A percentile compares a stretch with the other conserved stretches of the same genome.
These are phyloP conservation scores for Mellivora capensis DNA, from an alignment of 2,113 vertebrate genomes.

Conservation along the genomic window DNA sequence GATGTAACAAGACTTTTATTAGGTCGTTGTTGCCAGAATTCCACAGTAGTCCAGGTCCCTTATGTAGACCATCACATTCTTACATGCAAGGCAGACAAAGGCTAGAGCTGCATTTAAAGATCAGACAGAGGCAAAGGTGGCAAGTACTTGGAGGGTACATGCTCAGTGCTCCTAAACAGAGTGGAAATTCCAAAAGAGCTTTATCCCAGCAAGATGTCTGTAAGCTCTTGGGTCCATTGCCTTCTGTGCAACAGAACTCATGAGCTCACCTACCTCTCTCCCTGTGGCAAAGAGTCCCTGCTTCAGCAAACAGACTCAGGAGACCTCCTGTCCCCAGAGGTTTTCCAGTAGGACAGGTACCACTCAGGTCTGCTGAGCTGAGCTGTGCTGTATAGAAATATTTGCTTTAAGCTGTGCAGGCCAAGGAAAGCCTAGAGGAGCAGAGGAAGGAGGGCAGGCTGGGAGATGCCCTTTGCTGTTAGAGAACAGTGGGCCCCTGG, in stretches of 20 bases:
- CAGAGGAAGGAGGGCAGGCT: background rate
- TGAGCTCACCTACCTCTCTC: background rate
- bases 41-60: background rate
- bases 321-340: background rate
- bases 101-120: background rate
- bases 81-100: background rate
- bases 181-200: background rate
- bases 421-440: background rate
- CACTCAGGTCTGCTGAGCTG: background rate
- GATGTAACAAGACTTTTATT: background rate
- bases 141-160: background rate
- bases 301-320: background rate
- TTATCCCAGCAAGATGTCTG: background rate
- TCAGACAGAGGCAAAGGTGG: background rate
- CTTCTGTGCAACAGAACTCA: background rate
- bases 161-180: background rate
- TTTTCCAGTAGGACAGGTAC: background rate
- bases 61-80: background rate
- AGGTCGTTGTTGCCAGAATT: background rate
- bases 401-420: background rate
- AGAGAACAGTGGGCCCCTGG: background rate
- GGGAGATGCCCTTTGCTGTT: background rate
- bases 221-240: background rate
- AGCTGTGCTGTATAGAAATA: background rate
- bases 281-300: background rate